A percentile compares a stretch with the other conserved stretches of the same genome.
Conservation (phyloP, 2,888 invertebrate genomes). For the Drosophila kanekoi region DNA sequence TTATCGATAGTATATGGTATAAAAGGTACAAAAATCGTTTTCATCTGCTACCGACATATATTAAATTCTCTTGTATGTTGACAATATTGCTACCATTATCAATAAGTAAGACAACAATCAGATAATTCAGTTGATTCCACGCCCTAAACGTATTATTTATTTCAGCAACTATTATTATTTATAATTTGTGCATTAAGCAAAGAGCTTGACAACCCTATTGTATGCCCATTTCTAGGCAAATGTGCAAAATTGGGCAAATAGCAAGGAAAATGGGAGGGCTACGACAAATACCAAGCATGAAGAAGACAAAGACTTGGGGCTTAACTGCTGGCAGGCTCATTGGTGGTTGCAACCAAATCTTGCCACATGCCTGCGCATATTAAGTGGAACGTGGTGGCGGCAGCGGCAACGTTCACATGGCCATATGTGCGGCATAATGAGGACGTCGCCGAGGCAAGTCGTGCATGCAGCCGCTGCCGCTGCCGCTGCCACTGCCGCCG, state of each 20-base stretch:
- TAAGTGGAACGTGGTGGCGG: constrained; percentile 68
- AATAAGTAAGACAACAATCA: constrained; percentile 23
- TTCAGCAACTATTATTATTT: constrained; percentile 33
- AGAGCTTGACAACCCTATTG: constrained; percentile 41
- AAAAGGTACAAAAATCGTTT: background rate
- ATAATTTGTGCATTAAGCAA: constrained; percentile 36
- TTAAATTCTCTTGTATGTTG: constrained; percentile 2
- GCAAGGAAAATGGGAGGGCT: constrained; percentile 18
- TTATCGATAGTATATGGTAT: too few relatives aligned
- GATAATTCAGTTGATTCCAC: constrained; percentile 32
- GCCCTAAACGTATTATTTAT: constrained; percentile 18
- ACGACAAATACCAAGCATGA: constrained; percentile 41
- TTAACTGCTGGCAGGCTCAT: constrained; percentile 19
- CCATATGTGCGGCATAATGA: constrained; percentile 79
- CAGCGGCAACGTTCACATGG: constrained; percentile 40
- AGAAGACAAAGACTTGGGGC: constrained; percentile 29
- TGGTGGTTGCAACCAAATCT: constrained; percentile 59
- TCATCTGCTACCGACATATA: background rate
- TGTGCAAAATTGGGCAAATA: constrained; percentile 54
- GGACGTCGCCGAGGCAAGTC: constrained; percentile 66
- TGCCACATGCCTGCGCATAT: constrained; percentile 77
- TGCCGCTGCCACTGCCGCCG: constrained; percentile 20
- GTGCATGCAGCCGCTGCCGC: constrained; percentile 61
- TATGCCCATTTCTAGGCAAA: constrained; percentile 13
- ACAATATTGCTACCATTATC: constrained; percentile 12